These are phyloP conservation scores for Troilus luridus DNA, from an alignment of 2,888 invertebrate species.

Conservation along the genomic window DNA sequence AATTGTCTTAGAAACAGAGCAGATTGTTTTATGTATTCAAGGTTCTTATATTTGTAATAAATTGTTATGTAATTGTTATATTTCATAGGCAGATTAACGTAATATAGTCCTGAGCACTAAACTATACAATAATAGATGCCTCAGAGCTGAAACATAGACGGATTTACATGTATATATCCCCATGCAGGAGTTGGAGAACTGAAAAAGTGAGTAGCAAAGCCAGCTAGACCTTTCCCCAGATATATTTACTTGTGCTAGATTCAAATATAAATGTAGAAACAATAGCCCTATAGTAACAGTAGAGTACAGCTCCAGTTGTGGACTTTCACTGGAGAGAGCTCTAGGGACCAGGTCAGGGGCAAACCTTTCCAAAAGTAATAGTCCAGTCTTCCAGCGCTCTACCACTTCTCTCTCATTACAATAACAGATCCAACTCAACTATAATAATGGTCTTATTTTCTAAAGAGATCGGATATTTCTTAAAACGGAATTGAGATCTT, in stretches of 20 bases:
- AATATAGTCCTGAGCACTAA: too few species aligned
- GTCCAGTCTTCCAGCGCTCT: background rate
- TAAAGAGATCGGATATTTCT: too few species aligned
- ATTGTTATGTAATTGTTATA: too few species aligned
- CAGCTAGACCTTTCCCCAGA: background rate
- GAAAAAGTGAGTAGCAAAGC: background rate
- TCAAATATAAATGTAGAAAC: slow-evolving; percentile 2
- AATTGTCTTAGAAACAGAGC: too few species aligned
- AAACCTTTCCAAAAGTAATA: background rate
- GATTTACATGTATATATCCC: too few species aligned
- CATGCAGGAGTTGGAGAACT: background rate
- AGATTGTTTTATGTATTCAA: too few species aligned
- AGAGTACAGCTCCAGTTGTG: background rate
- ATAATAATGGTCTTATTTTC: too few species aligned
- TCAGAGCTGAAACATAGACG: too few species aligned
- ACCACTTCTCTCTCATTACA: background rate
- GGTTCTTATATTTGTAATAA: too few species aligned
- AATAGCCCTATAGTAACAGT: background rate
- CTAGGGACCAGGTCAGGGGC: background rate
- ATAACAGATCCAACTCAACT: background rate
- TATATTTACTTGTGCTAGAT: background rate
- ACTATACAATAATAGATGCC: too few species aligned
- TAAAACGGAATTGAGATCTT: too few species aligned
- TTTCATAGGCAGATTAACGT: too few species aligned
- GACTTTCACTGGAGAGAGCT: slow-evolving; percentile 33